phyloP scores from a whole-genome alignment of 2,113 vertebrate species.

The Brachionichthys hirsutus region DNA sequence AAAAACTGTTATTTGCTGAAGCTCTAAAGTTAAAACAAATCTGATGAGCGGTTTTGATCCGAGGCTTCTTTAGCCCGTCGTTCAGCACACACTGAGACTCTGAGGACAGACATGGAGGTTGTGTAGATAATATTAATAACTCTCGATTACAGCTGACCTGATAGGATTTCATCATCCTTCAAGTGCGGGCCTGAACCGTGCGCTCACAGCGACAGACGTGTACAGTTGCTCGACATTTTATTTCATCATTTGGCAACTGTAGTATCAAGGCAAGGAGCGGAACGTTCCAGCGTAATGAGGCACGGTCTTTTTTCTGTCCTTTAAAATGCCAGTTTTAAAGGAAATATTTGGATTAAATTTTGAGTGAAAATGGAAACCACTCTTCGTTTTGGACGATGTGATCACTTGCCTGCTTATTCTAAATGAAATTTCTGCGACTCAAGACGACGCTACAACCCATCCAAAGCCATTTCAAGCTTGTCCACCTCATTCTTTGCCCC shows the following conservation, averaged over 20 bases:
- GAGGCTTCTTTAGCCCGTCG: constrained; percentile 14
- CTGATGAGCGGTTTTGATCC: background rate
- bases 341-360: constrained; percentile 9
- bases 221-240: constrained; percentile 62
- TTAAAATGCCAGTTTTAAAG: background rate
- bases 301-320: too few species aligned
- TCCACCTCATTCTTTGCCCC: constrained; percentile 68
- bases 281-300: too few species aligned
- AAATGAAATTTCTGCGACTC: constrained; percentile 8
- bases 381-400: background rate
- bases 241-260: constrained; percentile 36
- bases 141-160: constrained; percentile 74
- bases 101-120: constrained; percentile 36
- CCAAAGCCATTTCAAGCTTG: constrained; percentile 66
- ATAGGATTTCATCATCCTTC: constrained; percentile 73
- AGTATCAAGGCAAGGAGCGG: constrained; percentile 8
- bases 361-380: background rate
- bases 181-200: constrained; percentile 48
- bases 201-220: constrained; percentile 57
- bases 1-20: background rate
- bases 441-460: constrained; percentile 32
- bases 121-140: constrained; percentile 75
- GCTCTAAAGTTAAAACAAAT: background rate
- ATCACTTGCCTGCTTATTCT: background rate
- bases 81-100: constrained; percentile 19